Conservation (phyloP, 2,888 invertebrate genomes). For the Mylabris sibirica region DNA sequence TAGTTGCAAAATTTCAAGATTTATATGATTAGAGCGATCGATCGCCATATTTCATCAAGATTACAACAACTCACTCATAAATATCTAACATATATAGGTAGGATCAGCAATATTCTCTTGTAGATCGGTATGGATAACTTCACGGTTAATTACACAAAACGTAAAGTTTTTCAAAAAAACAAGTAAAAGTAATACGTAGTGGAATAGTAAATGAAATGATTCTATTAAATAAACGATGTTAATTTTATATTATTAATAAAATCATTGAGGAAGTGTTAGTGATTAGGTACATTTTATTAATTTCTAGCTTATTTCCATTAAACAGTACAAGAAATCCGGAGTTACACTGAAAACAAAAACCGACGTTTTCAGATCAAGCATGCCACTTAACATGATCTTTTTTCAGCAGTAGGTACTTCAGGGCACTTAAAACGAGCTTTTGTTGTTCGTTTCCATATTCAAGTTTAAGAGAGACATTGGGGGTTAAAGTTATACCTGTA, state of each 20-base stretch:
- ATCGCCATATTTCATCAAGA: conserved; percentile 1
- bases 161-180: conserved; percentile 26
- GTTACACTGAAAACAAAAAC: too few species aligned
- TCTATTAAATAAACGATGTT: background rate
- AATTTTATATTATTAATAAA: background rate
- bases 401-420: too few species aligned
- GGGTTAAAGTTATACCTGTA: too few species aligned
- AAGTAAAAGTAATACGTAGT: background rate
- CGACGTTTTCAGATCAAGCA: too few species aligned
- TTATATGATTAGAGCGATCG: conserved; percentile 1
- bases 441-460: too few species aligned
- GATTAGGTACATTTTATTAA: background rate
- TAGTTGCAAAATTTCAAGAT: conserved; percentile 10
- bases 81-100: background rate
- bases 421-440: too few species aligned
- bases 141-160: conserved; percentile 32
- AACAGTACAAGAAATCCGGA: background rate
- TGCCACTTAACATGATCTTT: too few species aligned
- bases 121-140: conserved; percentile 23
- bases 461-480: too few species aligned
- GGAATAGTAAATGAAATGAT: background rate
- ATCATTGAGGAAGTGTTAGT: background rate
- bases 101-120: background rate
- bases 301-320: background rate
- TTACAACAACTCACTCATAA: background rate